Evolutionary conservation across 2,113 vertebrate species (phyloP).

Genomic region (Climacteris rufus): DNA sequence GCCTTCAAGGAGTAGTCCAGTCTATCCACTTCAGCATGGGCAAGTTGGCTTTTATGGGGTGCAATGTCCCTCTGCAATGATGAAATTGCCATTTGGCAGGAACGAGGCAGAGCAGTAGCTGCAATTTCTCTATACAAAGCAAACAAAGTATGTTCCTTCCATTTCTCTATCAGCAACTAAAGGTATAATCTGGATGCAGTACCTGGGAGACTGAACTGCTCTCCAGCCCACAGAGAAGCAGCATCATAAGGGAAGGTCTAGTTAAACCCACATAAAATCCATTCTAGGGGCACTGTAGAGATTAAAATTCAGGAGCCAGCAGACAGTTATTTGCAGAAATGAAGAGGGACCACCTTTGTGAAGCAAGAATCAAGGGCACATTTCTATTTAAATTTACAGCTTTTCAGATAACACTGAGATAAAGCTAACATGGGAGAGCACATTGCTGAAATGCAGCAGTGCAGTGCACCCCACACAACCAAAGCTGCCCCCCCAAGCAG

Average conservation of each 20-base stretch:
- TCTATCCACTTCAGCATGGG: rapidly evolving
- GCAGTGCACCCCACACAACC: background rate
- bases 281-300: background rate
- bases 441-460: background rate
- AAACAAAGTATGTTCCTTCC: background rate
- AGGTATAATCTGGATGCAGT: background rate
- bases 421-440: background rate
- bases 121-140: background rate
- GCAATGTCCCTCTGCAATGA: background rate
- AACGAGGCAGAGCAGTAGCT: background rate
- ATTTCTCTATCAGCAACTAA: background rate
- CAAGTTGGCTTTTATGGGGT: rapidly evolving
- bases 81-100: background rate
- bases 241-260: background rate
- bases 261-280: background rate
- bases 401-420: background rate
- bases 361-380: background rate
- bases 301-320: background rate
- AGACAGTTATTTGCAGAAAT: background rate
- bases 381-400: background rate
- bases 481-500: background rate
- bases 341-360: background rate
- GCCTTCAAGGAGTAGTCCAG: background rate
- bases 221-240: background rate
- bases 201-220: background rate